These are phyloP conservation scores for Ophion ventricosus DNA, from an alignment of 2,888 invertebrate genomes.

Conservation along the genomic window DNA sequence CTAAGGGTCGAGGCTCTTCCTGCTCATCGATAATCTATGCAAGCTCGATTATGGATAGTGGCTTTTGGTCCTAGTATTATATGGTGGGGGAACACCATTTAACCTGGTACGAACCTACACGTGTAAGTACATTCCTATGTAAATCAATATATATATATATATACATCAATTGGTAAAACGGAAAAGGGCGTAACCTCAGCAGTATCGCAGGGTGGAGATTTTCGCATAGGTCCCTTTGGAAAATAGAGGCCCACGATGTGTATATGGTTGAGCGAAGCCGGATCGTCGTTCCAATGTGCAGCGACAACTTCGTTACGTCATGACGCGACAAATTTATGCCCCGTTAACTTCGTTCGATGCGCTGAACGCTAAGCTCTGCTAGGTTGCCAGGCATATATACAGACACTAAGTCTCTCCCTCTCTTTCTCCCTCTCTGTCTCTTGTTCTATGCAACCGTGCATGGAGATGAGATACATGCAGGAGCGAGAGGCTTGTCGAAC, in stretches of 20 bases:
- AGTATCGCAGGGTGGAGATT: neutral
- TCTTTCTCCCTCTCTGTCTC: neutral
- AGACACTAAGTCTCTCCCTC: conserved; percentile 3
- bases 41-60: conserved; percentile 70
- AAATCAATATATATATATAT: neutral
- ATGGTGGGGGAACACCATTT: conserved; percentile 55
- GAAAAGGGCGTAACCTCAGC: conserved; percentile 29
- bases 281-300: conserved; percentile 48
- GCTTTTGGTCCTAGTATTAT: conserved; percentile 46
- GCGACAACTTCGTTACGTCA: conserved; percentile 66
- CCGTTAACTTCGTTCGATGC: conserved; percentile 66
- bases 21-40: conserved; percentile 69
- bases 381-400: conserved; percentile 22
- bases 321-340: conserved; percentile 68
- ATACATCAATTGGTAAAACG: conserved; percentile 25
- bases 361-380: conserved; percentile 48
- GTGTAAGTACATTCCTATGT: neutral
- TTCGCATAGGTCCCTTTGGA: neutral
- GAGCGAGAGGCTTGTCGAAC: conserved; percentile 57
- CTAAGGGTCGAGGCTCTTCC: conserved; percentile 27
- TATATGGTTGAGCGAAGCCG: conserved; percentile 17
- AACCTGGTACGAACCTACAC: neutral
- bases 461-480: conserved; percentile 31
- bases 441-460: neutral
- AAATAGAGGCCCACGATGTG: neutral